Evolutionary conservation across 2,797 vertebrate genomes (phyloP).

Genomic region (Pipistrellus nathusii): DNA sequence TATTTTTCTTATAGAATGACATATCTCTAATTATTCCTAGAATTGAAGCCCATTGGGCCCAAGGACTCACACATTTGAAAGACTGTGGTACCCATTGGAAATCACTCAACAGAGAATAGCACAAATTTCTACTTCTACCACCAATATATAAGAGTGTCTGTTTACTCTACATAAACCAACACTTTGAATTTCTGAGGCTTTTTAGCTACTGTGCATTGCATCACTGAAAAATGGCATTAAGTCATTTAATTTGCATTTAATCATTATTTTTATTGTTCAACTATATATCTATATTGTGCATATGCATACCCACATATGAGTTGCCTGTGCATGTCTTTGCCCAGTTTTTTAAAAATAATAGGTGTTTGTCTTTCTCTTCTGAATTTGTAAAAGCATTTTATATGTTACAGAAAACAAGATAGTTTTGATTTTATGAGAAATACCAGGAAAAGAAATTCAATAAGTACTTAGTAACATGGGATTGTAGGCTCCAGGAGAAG

Average conservation of each 20-base stretch:
- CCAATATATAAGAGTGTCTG: not conserved
- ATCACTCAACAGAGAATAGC: conserved; percentile 29
- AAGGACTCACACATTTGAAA: conserved; percentile 22
- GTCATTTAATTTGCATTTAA: conserved; percentile 38
- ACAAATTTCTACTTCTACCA: not conserved
- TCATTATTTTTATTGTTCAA: conserved; percentile 4
- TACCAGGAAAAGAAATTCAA: conserved; percentile 52
- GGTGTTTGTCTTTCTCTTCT: conserved; percentile 22
- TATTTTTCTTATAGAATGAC: not conserved
- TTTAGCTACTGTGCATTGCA: conserved; percentile 19
- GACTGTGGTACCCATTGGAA: not conserved
- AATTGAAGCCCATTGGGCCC: conserved; percentile 32
- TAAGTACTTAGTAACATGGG: not conserved
- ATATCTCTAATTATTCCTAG: conserved; percentile 12
- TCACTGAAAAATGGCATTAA: conserved; percentile 33
- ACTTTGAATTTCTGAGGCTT: conserved; percentile 27
- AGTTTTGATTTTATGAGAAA: conserved; percentile 55
- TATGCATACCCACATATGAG: not conserved
- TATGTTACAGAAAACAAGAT: conserved; percentile 28
- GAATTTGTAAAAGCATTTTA: conserved; percentile 44
- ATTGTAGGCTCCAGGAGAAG: too few relatives aligned
- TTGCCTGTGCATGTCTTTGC: not conserved
- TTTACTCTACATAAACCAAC: not conserved
- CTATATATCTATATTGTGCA: not conserved
- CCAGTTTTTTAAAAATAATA: not conserved